A percentile compares a stretch with the other conserved stretches of the same genome.
These are phyloP conservation scores for Siniperca scherzeri DNA, from an alignment of 2,797 vertebrate genomes.

Conservation along the genomic window DNA sequence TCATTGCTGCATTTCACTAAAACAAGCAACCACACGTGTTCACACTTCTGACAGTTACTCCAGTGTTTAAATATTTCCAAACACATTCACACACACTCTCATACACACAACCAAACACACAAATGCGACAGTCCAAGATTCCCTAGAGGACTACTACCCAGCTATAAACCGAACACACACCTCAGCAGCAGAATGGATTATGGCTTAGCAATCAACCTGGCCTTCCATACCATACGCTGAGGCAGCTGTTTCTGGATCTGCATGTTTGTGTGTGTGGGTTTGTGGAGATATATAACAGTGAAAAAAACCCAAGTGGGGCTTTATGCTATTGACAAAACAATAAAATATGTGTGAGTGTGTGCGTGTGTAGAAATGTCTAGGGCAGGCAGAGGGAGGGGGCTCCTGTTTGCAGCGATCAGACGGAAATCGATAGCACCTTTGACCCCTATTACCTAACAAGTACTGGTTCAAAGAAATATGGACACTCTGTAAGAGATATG, in stretches of 20 bases:
- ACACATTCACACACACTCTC: conserved; percentile 3
- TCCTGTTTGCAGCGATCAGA: conserved; percentile 18
- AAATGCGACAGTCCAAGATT: neutral
- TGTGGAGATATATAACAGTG: conserved; percentile 22
- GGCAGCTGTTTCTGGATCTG: conserved; percentile 60
- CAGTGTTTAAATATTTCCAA: neutral
- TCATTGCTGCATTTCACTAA: neutral
- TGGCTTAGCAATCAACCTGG: conserved; percentile 44
- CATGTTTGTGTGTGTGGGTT: conserved; percentile 15
- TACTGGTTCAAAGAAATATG: conserved; percentile 17
- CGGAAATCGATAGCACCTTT: conserved; percentile 50
- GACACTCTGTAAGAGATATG: neutral
- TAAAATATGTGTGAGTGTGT: conserved; percentile 35
- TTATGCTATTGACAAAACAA: conserved; percentile 63
- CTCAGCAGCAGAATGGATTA: conserved; percentile 50
- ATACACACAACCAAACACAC: conserved; percentile 22
- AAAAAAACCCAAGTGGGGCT: conserved; percentile 41
- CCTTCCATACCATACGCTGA: conserved; percentile 45
- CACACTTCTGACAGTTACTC: neutral
- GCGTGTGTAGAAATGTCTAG: conserved; percentile 9
- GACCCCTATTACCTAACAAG: conserved; percentile 30
- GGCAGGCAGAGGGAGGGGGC: neutral
- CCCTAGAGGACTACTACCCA: conserved; percentile 28
- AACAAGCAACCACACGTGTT: conserved; percentile 1
- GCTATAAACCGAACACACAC: conserved; percentile 36